Conservation (phyloP, 2,797 vertebrate genomes). For the Pangasius mekongensis region DNA sequence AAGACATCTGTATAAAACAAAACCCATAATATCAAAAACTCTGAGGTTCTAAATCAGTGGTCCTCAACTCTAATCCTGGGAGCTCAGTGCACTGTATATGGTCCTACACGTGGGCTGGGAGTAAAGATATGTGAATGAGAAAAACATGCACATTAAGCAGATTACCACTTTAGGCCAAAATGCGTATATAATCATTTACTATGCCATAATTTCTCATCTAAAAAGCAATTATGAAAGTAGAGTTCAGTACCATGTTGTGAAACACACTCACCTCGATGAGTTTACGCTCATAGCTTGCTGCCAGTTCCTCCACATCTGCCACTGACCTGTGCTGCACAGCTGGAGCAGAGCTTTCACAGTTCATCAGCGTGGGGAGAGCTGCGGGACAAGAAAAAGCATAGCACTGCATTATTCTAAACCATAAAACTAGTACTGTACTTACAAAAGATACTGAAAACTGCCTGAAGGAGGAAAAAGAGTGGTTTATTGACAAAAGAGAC, state of each 20-base stretch:
- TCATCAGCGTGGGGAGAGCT: constrained; percentile 83
- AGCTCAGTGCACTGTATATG: not conserved
- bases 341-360: constrained; percentile 79
- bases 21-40: not conserved
- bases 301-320: constrained; percentile 89
- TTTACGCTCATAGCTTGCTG: constrained; percentile 92
- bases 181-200: not conserved
- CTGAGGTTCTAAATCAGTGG: not conserved
- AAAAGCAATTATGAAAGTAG: not conserved
- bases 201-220: not conserved
- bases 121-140: not conserved
- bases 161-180: not conserved
- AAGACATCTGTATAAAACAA: not conserved
- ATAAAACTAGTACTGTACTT: not conserved
- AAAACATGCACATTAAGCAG: not conserved
- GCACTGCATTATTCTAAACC: constrained; percentile 14
- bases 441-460: not conserved
- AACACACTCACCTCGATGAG: constrained; percentile 90
- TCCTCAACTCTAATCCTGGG: not conserved
- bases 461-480: not conserved
- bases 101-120: not conserved
- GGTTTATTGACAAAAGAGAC: not conserved
- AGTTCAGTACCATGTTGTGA: not conserved
- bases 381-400: constrained; percentile 38
- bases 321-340: constrained; percentile 83